Evolutionary conservation across 2,113 vertebrate genomes (phyloP).

Genomic region (Pogona vitticeps): DNA sequence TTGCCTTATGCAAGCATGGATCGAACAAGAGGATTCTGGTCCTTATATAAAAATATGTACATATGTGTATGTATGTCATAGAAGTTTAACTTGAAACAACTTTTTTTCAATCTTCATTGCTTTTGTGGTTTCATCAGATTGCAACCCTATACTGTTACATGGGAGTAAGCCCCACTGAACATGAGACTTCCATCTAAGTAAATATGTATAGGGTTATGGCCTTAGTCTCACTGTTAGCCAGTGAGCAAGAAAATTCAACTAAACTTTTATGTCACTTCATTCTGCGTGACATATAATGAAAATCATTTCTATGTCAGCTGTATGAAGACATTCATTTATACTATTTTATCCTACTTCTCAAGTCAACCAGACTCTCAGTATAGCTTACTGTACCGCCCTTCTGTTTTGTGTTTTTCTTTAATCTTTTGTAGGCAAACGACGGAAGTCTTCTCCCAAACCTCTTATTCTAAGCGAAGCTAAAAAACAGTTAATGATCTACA

Average conservation of each 20-base stretch:
- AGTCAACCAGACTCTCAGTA: not conserved
- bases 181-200: not conserved
- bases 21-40: no score
- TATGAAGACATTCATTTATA: not conserved
- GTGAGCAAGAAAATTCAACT: not conserved
- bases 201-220: not conserved
- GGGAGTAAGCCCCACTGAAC: not conserved
- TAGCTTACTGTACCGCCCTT: not conserved
- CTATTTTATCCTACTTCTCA: not conserved
- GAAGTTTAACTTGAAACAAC: not conserved
- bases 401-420: constrained; percentile 46
- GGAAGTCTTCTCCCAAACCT: constrained; percentile 95
- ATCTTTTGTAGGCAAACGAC: constrained; percentile 83
- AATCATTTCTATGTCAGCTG: not conserved
- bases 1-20: no score
- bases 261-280: not conserved
- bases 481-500: constrained; percentile 99
- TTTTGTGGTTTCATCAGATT: not conserved
- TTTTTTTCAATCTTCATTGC: not conserved
- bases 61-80: not conserved
- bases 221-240: no score
- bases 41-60: no score
- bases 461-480: constrained; percentile 95
- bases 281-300: not conserved
- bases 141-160: not conserved